Evolutionary conservation across 1,140 invertebrate species (phyloP), one percentile per base, ranked within the genome.

Genomic region (Drusus annulatus): DNA sequence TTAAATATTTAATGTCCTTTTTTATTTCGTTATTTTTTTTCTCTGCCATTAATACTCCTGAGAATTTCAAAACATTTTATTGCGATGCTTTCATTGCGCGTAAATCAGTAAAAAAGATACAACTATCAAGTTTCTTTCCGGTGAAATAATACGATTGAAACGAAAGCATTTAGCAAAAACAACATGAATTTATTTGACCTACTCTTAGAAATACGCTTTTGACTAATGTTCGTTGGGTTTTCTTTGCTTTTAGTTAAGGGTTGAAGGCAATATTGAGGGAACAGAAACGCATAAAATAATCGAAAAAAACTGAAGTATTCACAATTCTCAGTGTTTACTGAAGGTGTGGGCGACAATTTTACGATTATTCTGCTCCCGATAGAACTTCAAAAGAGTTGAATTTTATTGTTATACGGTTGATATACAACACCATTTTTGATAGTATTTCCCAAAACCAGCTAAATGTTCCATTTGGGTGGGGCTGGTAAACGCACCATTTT

Each of bases 271-370:
- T 77, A 65, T 63, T 77, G 58, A 77, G 58, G 75, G 19, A 77
- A 65, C 17, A 50, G 56, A 63, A 77, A 77, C 56, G 10, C 58
- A 62, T 50, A 77, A 77, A 77, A 76, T 45, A 17, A 76, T 5
- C 25, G 5, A 19, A 45, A 76, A 58, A 58, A 76, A 65, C 15
- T 16, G 8, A 36, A 8, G 5, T 7, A 7, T 17, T 31, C 36
- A 16, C 17, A 36, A 76, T 76, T 56, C 16, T n/a, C 31, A 28
- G 31, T 74, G n/a, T 68, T 68, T 51, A 65, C 54, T 76, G 75
- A 77, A 77, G 58, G 28, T 62, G 75, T 25, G 75, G 75, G 75
- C 75, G 75, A 77, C 75, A 77, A 77, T 77, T 76, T 77, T 77
- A 77, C 60, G 75, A 77, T 62, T 63, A 50, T 76, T 52, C 74